Conservation (phyloP, 2,888 invertebrate genomes). For the Synanthedon andrenaeformis region DNA sequence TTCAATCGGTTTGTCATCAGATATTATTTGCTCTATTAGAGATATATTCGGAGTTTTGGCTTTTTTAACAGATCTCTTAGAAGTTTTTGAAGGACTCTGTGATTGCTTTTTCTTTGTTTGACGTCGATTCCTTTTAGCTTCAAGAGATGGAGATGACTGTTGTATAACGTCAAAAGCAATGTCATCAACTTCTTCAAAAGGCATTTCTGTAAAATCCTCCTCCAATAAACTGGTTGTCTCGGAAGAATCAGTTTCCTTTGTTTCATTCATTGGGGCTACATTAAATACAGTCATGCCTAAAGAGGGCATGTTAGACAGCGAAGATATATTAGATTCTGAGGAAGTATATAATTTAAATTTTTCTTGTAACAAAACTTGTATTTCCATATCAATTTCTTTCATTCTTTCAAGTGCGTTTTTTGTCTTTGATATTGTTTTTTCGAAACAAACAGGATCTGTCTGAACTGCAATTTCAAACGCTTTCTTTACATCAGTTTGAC, state of each 20-base stretch:
- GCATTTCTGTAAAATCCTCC: constrained; percentile 50
- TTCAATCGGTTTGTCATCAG: constrained; percentile 51
- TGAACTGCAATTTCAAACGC: constrained; percentile 18
- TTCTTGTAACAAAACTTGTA: constrained; percentile 68
- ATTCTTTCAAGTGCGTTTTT: constrained; percentile 64
- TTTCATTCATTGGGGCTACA: constrained; percentile 27
- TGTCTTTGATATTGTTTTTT: constrained; percentile 17
- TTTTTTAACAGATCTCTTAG: constrained; percentile 24
- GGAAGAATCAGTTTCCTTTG: constrained; percentile 13
- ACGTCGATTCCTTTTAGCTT: constrained; percentile 20
- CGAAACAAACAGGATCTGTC: constrained; percentile 29
- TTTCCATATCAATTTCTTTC: constrained; percentile 72
- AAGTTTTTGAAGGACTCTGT: constrained; percentile 23
- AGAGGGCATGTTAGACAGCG: constrained; percentile 31
- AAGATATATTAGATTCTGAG: constrained; percentile 44
- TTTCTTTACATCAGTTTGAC: constrained; percentile 23
- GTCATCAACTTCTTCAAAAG: constrained; percentile 52
- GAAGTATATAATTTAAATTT: constrained; percentile 70
- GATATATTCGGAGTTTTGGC: constrained; percentile 49
- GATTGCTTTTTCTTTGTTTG: constrained; percentile 24
- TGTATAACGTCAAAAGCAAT: constrained; percentile 43
- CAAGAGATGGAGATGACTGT: constrained; percentile 12
- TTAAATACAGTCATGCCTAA: constrained; percentile 57
- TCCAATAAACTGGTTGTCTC: constrained; percentile 17
- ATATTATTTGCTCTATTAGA: constrained; percentile 54